Evolutionary conservation across 1,140 invertebrate species (phyloP), one percentile per base, ranked within the genome.

Genomic region (Capitella teleta): DNA sequence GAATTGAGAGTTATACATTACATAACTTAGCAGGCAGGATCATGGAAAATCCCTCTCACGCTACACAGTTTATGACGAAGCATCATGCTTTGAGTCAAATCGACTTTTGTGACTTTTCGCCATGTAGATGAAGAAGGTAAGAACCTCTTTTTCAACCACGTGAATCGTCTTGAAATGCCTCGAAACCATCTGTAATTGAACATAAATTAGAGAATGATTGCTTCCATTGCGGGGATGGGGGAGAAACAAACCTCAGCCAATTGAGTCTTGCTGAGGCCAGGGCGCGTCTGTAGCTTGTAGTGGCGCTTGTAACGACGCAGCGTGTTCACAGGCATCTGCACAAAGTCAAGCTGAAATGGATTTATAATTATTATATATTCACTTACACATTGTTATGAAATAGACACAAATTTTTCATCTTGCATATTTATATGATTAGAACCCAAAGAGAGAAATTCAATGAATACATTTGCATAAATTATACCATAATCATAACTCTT

Each of bases 41-140:
- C n/a, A n/a, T n/a, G n/a, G n/a, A n/a, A n/a, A n/a, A n/a, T n/a
- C n/a, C n/a, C n/a, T n/a, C n/a, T n/a, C n/a, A n/a, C n/a, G n/a
- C n/a, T n/a, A n/a, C n/a, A n/a, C n/a, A n/a, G n/a, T n/a, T n/a
- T n/a, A n/a, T n/a, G n/a, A n/a, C n/a, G n/a, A n/a, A n/a, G n/a
- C n/a, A n/a, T n/a, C n/a, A 26, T 44, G 42, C 21, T 44, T 44
- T 21, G 19, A 26, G 25, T 47, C 45, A 25, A 32, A 47, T 16
- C 32, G 19, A n/a, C 45, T 47, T n/a, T 84, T 83, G 74, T 92
- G 90, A 49, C 85, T 88, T 77, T 95, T 96, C 0, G 95, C 86
- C 70, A 87, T 93, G 64, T 94, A 95, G 57, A 96, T 89, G 66
- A 96, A 97, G 63, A 85, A 91, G n/a, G 90, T 90, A 14, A 94